Conservation (phyloP, 1,140 invertebrate species). For the Sycophila sp. region DNA sequence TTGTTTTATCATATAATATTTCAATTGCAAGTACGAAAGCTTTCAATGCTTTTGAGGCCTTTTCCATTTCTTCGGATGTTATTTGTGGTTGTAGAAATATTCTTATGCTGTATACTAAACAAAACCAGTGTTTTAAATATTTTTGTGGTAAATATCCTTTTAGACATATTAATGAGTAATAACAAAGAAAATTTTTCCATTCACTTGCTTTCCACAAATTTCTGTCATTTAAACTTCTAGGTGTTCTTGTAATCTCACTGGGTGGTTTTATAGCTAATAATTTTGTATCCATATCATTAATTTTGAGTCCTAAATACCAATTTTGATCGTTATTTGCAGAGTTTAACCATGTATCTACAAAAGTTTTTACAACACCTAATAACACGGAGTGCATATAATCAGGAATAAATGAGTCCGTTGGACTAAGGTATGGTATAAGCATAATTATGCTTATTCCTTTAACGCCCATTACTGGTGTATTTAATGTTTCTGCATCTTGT, state of each 20-base stretch:
- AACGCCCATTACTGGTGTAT: constrained; percentile 30
- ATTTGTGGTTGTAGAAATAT: not conserved
- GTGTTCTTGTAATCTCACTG: too few species aligned
- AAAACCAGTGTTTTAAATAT: not conserved
- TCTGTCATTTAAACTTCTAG: not conserved
- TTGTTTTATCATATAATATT: not conserved
- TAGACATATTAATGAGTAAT: not conserved
- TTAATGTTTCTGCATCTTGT: constrained; percentile 13
- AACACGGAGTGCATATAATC: not conserved
- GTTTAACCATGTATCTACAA: too few species aligned
- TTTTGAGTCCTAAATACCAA: too few species aligned
- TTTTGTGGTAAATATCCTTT: not conserved
- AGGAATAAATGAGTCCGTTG: too few species aligned
- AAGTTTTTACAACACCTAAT: too few species aligned
- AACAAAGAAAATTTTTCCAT: not conserved
- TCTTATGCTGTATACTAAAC: not conserved
- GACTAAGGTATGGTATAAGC: too few species aligned
- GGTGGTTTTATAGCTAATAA: too few species aligned
- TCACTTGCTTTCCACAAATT: not conserved
- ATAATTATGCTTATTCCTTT: too few species aligned
- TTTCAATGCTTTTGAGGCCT: not conserved
- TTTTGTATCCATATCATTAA: too few species aligned
- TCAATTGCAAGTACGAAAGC: constrained; percentile 7
- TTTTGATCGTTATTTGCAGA: too few species aligned
- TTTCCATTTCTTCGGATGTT: not conserved